A percentile compares a stretch with the other conserved stretches of the same genome.
Evolutionary conservation across 2,888 invertebrate genomes (phyloP).

Genomic region (Aspidiotus destructor): DNA sequence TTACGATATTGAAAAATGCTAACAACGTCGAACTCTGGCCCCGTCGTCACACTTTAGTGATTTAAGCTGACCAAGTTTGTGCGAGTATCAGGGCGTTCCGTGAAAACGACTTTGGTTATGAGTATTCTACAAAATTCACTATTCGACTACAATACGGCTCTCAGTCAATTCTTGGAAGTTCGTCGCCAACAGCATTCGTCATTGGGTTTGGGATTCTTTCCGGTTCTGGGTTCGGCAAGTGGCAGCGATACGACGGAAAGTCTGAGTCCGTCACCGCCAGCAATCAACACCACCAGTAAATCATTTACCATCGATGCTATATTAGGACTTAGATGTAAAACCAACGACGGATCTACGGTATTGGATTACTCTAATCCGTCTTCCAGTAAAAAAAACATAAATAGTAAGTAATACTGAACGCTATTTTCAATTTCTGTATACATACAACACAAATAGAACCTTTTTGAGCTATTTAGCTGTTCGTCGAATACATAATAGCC

Average conservation of each 20-base stretch:
- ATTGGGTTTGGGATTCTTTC: conserved; percentile 34
- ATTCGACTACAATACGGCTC: conserved; percentile 38
- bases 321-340: conserved; percentile 51
- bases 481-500: too few relatives aligned
- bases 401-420: background rate
- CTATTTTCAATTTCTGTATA: background rate
- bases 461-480: too few relatives aligned
- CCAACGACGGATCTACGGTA: conserved; percentile 21
- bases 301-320: conserved; percentile 84
- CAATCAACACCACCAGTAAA: conserved; percentile 45
- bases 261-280: conserved; percentile 36
- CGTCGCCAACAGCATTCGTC: conserved; percentile 37
- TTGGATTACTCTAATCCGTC: conserved; percentile 26
- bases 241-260: conserved; percentile 39
- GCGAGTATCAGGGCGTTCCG: too few relatives aligned
- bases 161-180: conserved; percentile 37
- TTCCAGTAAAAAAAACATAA: conserved; percentile 20
- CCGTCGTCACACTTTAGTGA: too few relatives aligned
- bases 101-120: conserved; percentile 11
- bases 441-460: background rate
- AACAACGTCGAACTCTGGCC: too few relatives aligned
- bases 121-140: conserved; percentile 39
- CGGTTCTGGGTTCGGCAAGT: conserved; percentile 38
- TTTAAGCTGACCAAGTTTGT: too few relatives aligned
- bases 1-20: too few relatives aligned